phyloP scores from a whole-genome alignment of 2,888 invertebrate species.

The Drosophila formosana region DNA sequence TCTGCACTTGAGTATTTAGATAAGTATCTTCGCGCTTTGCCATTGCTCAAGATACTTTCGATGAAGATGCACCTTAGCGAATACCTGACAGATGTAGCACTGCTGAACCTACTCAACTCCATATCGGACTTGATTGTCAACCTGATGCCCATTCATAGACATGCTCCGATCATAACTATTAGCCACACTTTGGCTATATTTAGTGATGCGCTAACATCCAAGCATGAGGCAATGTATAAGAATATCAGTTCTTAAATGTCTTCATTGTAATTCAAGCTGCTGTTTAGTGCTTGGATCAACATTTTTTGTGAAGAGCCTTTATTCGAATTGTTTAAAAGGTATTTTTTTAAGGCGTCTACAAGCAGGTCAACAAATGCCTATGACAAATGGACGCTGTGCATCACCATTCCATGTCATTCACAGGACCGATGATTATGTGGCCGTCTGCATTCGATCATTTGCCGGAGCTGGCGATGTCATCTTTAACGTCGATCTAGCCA shows the following conservation, averaged over 20 bases:
- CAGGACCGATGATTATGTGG: slow-evolving; percentile 46
- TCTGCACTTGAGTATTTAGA: too few relatives aligned
- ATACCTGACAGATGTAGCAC: slow-evolving; percentile 55
- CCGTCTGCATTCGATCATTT: slow-evolving; percentile 35
- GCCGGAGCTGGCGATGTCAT: slow-evolving; percentile 41
- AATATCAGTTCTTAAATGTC: background rate
- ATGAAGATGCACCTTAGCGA: slow-evolving; percentile 54
- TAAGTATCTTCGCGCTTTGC: slow-evolving; percentile 9
- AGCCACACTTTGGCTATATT: too few relatives aligned
- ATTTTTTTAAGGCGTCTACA: background rate
- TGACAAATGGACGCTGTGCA: slow-evolving; percentile 31
- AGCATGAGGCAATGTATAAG: slow-evolving; percentile 22
- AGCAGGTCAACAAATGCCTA: background rate
- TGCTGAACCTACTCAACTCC: slow-evolving; percentile 47
- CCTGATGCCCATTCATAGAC: slow-evolving; percentile 52
- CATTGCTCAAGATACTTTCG: slow-evolving; percentile 21
- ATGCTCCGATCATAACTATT: too few relatives aligned
- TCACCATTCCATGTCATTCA: slow-evolving; percentile 42
- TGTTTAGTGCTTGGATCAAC: slow-evolving; percentile 48
- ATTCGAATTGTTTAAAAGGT: background rate
- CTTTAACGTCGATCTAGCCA: slow-evolving; percentile 43
- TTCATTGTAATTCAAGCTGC: too few relatives aligned
- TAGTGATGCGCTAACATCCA: background rate
- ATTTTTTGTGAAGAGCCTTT: slow-evolving; percentile 26
- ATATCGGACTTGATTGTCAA: slow-evolving; percentile 53